Conservation (phyloP, 1,140 invertebrate genomes). For the Heliconius hewitsoni region DNA sequence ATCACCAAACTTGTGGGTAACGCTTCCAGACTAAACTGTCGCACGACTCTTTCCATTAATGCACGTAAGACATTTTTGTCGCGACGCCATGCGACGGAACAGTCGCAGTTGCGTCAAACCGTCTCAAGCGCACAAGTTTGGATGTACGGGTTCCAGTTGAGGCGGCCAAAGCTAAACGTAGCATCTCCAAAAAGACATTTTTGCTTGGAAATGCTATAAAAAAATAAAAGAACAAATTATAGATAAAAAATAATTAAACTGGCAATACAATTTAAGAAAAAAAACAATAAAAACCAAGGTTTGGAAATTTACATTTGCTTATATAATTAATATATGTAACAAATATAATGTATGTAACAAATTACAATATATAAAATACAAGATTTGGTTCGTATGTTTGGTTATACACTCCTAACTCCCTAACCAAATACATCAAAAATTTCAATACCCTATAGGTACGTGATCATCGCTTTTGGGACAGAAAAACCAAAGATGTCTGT, state of each 20-base stretch:
- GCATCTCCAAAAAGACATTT: constrained; percentile 33
- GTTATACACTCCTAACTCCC: too few relatives aligned
- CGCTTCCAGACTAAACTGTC: constrained; percentile 47
- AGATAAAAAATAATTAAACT: not conserved
- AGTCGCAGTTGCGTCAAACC: constrained; percentile 54
- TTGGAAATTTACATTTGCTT: not conserved
- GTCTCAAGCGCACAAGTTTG: constrained; percentile 75
- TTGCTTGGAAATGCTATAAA: constrained; percentile 37
- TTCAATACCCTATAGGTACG: too few relatives aligned
- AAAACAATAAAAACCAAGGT: not conserved
- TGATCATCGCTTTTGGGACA: too few relatives aligned
- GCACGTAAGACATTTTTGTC: constrained; percentile 13
- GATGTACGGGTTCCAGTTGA: constrained; percentile 80
- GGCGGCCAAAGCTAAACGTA: constrained; percentile 59
- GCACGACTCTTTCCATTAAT: constrained; percentile 37
- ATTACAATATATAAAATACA: too few relatives aligned
- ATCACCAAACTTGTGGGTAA: constrained; percentile 77
- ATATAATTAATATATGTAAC: not conserved
- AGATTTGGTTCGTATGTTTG: too few relatives aligned
- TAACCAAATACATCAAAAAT: too few relatives aligned
- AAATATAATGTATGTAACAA: too few relatives aligned
- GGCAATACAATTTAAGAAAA: not conserved
- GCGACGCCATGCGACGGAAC: constrained; percentile 44
- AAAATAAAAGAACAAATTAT: constrained; percentile 37
- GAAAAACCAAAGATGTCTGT: too few relatives aligned